phyloP scores from a whole-genome alignment of 1,140 invertebrate species.

The Hirudo medicinalis region DNA sequence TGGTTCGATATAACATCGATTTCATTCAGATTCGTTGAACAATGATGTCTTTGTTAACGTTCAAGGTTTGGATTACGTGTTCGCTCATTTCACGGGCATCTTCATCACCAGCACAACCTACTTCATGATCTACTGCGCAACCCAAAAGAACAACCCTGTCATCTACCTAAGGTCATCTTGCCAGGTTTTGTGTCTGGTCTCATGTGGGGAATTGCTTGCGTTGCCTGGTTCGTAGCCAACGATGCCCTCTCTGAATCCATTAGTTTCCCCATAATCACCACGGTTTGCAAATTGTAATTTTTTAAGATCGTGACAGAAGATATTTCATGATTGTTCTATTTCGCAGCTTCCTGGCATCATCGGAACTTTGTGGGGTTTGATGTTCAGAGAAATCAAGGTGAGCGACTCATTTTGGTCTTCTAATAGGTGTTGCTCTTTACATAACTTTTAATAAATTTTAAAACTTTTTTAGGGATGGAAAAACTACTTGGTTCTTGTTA shows the following conservation, averaged over 20 bases:
- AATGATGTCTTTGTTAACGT: too few species aligned
- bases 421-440: neutral
- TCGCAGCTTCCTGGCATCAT: slow-evolving; percentile 29
- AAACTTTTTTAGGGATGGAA: slow-evolving; percentile 27
- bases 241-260: slow-evolving; percentile 39
- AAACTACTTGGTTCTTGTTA: slow-evolving; percentile 30
- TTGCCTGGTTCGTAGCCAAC: slow-evolving; percentile 43
- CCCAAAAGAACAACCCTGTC: slow-evolving; percentile 37
- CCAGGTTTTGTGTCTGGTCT: slow-evolving; percentile 40
- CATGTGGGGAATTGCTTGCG: slow-evolving; percentile 41
- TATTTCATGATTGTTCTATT: slow-evolving; percentile 11
- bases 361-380: slow-evolving; percentile 32
- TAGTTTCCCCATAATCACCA: slow-evolving; percentile 41
- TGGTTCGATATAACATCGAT: slow-evolving; percentile 23
- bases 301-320: neutral
- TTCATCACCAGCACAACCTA: slow-evolving; percentile 37
- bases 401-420: slow-evolving; percentile 12
- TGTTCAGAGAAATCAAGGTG: slow-evolving; percentile 36
- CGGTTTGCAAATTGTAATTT: slow-evolving; percentile 21
- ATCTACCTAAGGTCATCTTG: slow-evolving; percentile 38
- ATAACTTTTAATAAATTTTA: neutral
- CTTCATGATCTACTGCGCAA: slow-evolving; percentile 37
- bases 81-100: slow-evolving; percentile 43
- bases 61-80: slow-evolving; percentile 42
- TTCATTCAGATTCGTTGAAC: too few species aligned